These are phyloP conservation scores for Ailurus styani DNA, from an alignment of 2,113 vertebrate species.

Conservation along the genomic window DNA sequence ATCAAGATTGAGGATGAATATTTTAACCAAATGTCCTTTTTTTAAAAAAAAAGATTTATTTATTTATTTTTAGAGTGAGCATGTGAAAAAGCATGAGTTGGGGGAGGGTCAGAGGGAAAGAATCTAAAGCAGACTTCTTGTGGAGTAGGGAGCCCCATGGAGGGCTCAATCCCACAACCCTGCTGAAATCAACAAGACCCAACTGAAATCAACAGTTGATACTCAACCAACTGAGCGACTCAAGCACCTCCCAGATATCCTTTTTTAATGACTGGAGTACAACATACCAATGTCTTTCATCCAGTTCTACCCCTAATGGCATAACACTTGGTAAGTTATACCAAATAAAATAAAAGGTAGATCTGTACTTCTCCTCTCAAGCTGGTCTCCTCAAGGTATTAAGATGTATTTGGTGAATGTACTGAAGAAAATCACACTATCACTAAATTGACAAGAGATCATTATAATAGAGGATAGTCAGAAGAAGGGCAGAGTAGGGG, in stretches of 20 bases:
- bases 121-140: not conserved
- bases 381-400: not conserved
- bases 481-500: not conserved
- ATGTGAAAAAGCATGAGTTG: not conserved
- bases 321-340: not conserved
- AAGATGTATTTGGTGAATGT: not conserved
- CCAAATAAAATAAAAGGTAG: not conserved
- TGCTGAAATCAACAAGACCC: not conserved
- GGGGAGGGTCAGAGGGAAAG: not conserved
- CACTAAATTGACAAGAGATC: not conserved
- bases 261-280: not conserved
- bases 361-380: not conserved
- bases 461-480: not conserved
- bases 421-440: not conserved
- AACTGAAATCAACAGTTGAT: not conserved
- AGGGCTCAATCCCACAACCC: not conserved
- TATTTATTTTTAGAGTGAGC: not conserved
- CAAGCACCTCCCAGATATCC: not conserved
- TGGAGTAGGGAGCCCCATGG: not conserved
- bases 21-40: not conserved
- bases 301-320: not conserved
- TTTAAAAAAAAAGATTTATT: not conserved
- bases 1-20: not conserved
- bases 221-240: not conserved
- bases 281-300: not conserved